Percentiles rank a stretch among this genome's conserved stretches.
Evolutionary conservation across 2,888 invertebrate species (phyloP).

Genomic region (Athalia circularis): DNA sequence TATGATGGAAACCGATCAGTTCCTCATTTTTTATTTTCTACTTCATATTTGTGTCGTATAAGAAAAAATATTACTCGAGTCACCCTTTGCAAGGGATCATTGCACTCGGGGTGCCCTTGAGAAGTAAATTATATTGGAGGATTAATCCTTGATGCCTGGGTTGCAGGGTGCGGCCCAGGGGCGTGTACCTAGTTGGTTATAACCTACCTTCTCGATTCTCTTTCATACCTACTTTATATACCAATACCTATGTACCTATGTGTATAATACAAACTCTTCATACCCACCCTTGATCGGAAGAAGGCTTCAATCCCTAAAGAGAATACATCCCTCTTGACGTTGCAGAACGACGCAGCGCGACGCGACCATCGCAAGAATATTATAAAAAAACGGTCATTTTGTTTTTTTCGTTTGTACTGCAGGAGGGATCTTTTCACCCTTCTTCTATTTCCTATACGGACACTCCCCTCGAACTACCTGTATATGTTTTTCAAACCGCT

Average conservation of each 20-base stretch:
- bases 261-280: too few relatives aligned
- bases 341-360: too few relatives aligned
- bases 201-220: background rate
- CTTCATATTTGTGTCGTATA: background rate
- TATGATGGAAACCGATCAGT: too few relatives aligned
- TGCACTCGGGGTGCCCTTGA: slow-evolving; percentile 24
- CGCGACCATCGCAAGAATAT: too few relatives aligned
- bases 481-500: too few relatives aligned
- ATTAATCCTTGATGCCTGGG: slow-evolving; percentile 35
- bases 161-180: slow-evolving; percentile 54
- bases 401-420: too few relatives aligned
- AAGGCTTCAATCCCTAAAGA: background rate
- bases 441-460: too few relatives aligned
- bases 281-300: slow-evolving; percentile 12
- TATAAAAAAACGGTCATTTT: too few relatives aligned
- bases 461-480: too few relatives aligned
- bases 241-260: background rate
- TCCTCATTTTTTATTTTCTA: background rate
- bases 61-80: background rate
- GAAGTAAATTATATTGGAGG: slow-evolving; percentile 24
- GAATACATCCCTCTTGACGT: too few relatives aligned
- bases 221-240: slow-evolving; percentile 9
- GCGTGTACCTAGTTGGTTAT: slow-evolving; percentile 53
- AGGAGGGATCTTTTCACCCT: too few relatives aligned
- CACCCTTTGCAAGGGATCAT: slow-evolving; percentile 23